Conservation (phyloP, 2,113 vertebrate species). For the Eclectus roratus region DNA sequence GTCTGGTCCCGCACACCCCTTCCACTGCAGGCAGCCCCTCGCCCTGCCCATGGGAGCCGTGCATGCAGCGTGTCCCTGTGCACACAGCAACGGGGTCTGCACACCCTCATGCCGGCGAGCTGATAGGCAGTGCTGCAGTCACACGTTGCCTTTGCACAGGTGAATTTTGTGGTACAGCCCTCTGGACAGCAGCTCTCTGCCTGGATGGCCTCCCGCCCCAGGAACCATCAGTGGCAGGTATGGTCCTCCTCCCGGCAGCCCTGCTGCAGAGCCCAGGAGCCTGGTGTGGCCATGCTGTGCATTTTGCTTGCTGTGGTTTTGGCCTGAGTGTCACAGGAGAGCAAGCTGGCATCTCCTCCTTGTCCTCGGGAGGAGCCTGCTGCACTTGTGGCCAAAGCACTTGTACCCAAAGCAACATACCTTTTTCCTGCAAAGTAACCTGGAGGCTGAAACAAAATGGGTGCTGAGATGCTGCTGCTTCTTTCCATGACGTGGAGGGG, state of each 20-base stretch:
- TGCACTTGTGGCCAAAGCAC: not conserved
- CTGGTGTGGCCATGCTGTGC: fast-evolving
- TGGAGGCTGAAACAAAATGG: too few relatives aligned
- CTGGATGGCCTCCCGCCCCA: not conserved
- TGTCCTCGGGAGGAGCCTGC: not conserved
- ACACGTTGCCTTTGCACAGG: fast-evolving
- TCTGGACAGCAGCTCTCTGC: not conserved
- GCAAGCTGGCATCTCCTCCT: not conserved
- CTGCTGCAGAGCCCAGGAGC: fast-evolving
- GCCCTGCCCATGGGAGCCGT: fast-evolving
- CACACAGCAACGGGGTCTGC: fast-evolving
- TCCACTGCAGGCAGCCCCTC: fast-evolving
- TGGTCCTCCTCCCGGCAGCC: not conserved
- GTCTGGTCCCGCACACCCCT: not conserved
- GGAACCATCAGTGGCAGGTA: not conserved
- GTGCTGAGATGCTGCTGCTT: not conserved
- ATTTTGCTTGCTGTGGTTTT: not conserved
- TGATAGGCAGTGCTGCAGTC: fast-evolving
- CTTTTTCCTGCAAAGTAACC: not conserved
- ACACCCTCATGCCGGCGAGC: fast-evolving
- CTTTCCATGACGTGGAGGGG: fast-evolving
- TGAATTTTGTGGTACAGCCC: fast-evolving
- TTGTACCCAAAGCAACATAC: not conserved
- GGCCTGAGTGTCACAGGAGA: not conserved
- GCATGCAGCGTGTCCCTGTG: fast-evolving